Evolutionary conservation across 2,888 invertebrate species (phyloP).

Genomic region (Callyntrura guangdongensis): DNA sequence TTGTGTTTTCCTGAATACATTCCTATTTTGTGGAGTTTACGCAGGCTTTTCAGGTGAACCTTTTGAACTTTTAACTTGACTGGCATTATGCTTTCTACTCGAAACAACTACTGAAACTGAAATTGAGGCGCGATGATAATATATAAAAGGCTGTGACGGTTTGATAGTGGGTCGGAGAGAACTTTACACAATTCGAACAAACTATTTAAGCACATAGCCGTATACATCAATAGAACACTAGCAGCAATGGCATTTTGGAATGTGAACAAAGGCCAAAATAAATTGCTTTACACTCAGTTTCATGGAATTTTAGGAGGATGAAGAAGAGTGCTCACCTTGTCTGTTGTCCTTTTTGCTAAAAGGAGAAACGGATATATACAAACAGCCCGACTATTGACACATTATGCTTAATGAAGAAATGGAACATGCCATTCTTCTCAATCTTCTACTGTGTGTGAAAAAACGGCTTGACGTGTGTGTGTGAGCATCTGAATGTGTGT

Average conservation of each 20-base stretch:
- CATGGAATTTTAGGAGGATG: slow-evolving; percentile 66
- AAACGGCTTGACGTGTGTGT: slow-evolving; percentile 7
- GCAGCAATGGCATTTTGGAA: slow-evolving; percentile 55
- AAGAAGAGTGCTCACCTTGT: neutral
- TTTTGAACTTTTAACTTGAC: slow-evolving; percentile 14
- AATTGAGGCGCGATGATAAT: neutral
- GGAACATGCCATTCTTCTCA: slow-evolving; percentile 1
- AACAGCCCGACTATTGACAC: neutral
- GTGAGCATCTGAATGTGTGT: neutral
- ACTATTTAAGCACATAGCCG: slow-evolving; percentile 60
- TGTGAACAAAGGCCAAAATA: slow-evolving; percentile 65
- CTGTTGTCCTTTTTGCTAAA: slow-evolving; percentile 1
- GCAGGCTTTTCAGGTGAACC: neutral
- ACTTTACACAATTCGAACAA: neutral
- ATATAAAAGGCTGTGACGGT: neutral
- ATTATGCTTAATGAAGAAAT: slow-evolving; percentile 44
- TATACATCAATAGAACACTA: no score
- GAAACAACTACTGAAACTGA: neutral
- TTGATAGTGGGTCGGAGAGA: slow-evolving; percentile 16
- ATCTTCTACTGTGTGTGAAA: neutral
- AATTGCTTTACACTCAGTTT: slow-evolving; percentile 68
- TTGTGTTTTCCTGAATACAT: slow-evolving; percentile 19
- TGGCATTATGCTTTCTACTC: neutral
- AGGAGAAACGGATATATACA: neutral
- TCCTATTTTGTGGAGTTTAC: neutral